Conservation (phyloP, 2,888 invertebrate genomes). For the Troglohyphantes excavatus region DNA sequence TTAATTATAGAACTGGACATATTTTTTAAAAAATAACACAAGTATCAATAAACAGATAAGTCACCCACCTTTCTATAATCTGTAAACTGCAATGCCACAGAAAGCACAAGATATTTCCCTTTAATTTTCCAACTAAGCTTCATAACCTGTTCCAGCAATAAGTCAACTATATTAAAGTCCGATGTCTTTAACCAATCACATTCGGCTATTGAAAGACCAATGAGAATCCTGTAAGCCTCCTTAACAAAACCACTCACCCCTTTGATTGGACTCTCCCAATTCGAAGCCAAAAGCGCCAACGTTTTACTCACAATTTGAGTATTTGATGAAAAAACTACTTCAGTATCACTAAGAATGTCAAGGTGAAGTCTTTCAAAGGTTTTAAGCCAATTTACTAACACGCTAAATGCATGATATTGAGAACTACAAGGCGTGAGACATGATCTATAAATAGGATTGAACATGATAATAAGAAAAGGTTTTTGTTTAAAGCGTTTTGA, state of each 20-base stretch:
- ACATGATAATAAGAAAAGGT: conserved; percentile 44
- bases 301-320: conserved; percentile 16
- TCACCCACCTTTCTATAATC: conserved; percentile 54
- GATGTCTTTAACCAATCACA: neutral
- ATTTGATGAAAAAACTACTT: conserved; percentile 23
- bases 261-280: conserved; percentile 73
- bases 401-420: conserved; percentile 63
- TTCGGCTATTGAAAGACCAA: conserved; percentile 31
- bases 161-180: conserved; percentile 5
- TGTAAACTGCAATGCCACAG: conserved; percentile 48
- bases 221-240: conserved; percentile 52
- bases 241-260: conserved; percentile 58
- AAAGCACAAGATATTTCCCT: conserved; percentile 71
- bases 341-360: neutral
- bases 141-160: conserved; percentile 34
- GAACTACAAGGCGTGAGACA: conserved; percentile 42
- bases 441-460: conserved; percentile 17
- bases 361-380: conserved; percentile 24
- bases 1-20: too few relatives aligned
- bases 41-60: too few relatives aligned
- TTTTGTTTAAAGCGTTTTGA: neutral
- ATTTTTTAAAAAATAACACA: too few relatives aligned
- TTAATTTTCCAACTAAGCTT: conserved; percentile 68
- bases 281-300: conserved; percentile 55
- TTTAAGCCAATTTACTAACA: conserved; percentile 58